Evolutionary conservation across 2,888 invertebrate genomes (phyloP).

Genomic region (Leptodirus hochenwartii): DNA sequence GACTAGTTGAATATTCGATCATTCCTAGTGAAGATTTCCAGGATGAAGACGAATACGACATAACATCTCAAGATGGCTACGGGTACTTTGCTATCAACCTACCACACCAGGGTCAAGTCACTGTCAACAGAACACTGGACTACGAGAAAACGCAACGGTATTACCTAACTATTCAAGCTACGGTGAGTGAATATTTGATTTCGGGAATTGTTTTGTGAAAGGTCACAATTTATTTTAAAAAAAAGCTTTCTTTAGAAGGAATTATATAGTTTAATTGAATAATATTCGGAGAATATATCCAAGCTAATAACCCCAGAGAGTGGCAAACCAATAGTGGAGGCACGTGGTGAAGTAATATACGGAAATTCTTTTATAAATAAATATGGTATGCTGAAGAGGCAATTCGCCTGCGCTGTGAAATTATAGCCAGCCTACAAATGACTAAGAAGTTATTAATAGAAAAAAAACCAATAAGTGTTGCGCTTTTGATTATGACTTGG

Average conservation of each 20-base stretch:
- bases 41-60: constrained; percentile 33
- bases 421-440: no score
- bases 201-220: no score
- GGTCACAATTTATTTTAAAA: not conserved
- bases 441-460: no score
- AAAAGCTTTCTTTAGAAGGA: not conserved
- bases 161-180: constrained; percentile 73
- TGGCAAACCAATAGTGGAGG: no score
- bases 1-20: constrained; percentile 71
- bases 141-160: constrained; percentile 77
- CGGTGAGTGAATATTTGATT: constrained; percentile 40
- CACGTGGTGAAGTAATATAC: no score
- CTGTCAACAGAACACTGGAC: constrained; percentile 69
- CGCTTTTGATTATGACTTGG: no score
- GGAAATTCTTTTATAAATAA: no score
- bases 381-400: no score
- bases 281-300: no score
- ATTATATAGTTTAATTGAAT: constrained; percentile 1
- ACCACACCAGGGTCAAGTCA: constrained; percentile 79
- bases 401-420: no score
- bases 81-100: constrained; percentile 69
- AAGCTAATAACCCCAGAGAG: no score
- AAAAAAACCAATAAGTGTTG: no score
- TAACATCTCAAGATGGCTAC: constrained; percentile 58
- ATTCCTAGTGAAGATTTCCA: constrained; percentile 48